Evolutionary conservation across 2,888 invertebrate species (phyloP), one percentile per base, ranked within the genome.

Genomic region (Dione juno): DNA sequence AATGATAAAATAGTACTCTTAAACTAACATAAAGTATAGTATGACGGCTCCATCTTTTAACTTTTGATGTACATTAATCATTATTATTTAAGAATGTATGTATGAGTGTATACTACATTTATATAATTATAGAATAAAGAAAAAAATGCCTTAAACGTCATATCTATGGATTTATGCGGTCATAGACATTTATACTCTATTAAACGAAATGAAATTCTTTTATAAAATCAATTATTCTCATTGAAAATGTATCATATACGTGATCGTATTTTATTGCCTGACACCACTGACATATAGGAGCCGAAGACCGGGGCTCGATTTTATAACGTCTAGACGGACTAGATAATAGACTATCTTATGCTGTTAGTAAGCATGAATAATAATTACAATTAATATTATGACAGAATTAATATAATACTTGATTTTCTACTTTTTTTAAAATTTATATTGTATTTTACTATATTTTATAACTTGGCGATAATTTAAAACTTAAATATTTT

Each of bases 271-370:
- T 69, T 48, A 73, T 69, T 67, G 65, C 65, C 54, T 75, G 74
- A 75, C 74, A 74, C 75, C 75, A 77, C 72, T 76, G 73, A 76
- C 73, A 74, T 67, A 69, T 64, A 71, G 48, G 70, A 71, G 67
- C 67, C 69, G 71, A 73, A 75, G 71, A 67, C 67, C 16, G 50
- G 65, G 50, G 19, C n/a, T 28, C 14, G 41, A 71, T 73, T 75
- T 78, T 76, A 75, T 72, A 53, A 43, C 70, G 78, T 78, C 78
- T 78, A 77, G 78, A 78, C 77, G 65, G 52, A 70, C 58, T 66
- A n/a, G n/a, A n/a, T n/a, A 54, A 66, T 66, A 43, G 21, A 66
- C 48, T 41, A 66, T 19, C 50, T 35, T 40, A 64, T 37, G 50
- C 35, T 16, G 50, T 35, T 50, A 37, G 14, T 64, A 11, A 9